phyloP scores from a whole-genome alignment of 2,888 invertebrate genomes.

The Apeira syringaria region DNA sequence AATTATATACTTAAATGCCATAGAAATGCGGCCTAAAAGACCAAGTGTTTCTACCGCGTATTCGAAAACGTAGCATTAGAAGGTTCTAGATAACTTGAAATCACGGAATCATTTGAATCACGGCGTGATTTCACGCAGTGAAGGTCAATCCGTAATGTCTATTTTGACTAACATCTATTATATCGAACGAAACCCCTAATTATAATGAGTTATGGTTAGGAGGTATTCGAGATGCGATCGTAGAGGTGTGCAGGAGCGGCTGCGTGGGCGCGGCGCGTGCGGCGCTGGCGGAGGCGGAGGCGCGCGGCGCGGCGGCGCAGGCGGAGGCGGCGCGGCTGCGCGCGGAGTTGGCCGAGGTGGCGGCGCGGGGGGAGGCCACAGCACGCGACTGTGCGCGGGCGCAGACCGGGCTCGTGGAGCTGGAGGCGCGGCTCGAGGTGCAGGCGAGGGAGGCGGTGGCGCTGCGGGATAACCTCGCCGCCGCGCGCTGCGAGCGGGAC shows the following conservation, averaged over 20 bases:
- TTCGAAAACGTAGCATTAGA: too few relatives aligned
- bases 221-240: not conserved
- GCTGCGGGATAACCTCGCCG: not conserved
- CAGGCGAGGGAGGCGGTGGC: not conserved
- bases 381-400: conserved; percentile 43
- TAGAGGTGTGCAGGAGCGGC: not conserved
- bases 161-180: too few relatives aligned
- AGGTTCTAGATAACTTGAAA: too few relatives aligned
- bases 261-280: not conserved
- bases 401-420: conserved; percentile 37
- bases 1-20: too few relatives aligned
- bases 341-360: conserved; percentile 34
- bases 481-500: not conserved
- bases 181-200: too few relatives aligned
- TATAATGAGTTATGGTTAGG: too few relatives aligned
- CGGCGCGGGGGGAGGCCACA: conserved; percentile 43
- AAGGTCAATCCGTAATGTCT: too few relatives aligned
- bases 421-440: conserved; percentile 20
- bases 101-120: too few relatives aligned
- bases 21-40: too few relatives aligned
- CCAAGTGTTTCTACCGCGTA: too few relatives aligned
- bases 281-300: conserved; percentile 1
- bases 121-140: too few relatives aligned
- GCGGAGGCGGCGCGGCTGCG: conserved; percentile 27
- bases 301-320: not conserved